These are phyloP conservation scores for Nylanderia fulva DNA, from an alignment of 1,140 invertebrate genomes.

Conservation along the genomic window DNA sequence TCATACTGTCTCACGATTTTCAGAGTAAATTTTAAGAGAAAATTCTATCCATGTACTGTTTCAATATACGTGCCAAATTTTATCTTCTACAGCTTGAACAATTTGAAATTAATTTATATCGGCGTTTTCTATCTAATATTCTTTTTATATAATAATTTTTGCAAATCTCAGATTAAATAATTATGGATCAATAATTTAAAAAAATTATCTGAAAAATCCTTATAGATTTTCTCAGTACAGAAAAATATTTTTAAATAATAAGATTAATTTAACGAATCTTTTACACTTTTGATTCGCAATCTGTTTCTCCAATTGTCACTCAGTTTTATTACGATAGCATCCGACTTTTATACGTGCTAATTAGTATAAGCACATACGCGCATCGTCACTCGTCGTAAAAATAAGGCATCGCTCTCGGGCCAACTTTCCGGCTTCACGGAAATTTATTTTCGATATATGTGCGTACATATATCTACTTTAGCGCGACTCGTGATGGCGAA, in stretches of 20 bases:
- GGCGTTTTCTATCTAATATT: neutral
- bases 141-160: neutral
- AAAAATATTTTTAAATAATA: neutral
- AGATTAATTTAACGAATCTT: constrained; percentile 7
- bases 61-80: too few relatives aligned
- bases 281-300: neutral
- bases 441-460: neutral
- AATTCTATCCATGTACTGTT: too few relatives aligned
- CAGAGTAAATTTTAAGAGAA: too few relatives aligned
- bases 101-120: neutral
- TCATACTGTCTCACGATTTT: too few relatives aligned
- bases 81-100: too few relatives aligned
- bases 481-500: neutral
- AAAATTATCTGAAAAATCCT: neutral
- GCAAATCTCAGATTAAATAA: neutral
- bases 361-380: constrained; percentile 21
- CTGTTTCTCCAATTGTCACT: neutral
- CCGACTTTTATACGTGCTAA: constrained; percentile 53
- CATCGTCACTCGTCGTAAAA: constrained; percentile 23
- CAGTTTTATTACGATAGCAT: constrained; percentile 28
- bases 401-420: neutral
- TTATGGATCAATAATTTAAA: neutral
- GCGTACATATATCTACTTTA: too few relatives aligned
- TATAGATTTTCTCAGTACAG: neutral
- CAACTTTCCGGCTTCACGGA: neutral